phyloP scores from a whole-genome alignment of 2,797 vertebrate genomes.

The Hippopotamyrus pictus region DNA sequence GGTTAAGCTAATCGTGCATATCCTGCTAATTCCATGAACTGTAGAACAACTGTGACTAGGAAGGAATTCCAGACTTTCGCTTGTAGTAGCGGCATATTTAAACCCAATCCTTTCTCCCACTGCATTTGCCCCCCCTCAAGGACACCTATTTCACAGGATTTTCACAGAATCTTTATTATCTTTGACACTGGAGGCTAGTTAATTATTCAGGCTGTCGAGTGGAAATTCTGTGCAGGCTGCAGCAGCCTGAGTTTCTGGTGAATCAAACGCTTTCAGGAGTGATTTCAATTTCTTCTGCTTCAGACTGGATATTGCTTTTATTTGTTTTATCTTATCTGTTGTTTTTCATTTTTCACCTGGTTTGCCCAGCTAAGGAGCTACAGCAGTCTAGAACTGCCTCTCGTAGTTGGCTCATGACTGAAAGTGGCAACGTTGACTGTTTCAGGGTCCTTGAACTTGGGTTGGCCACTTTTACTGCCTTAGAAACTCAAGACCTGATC shows the following conservation, averaged over 20 bases:
- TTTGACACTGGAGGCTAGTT: slow-evolving; percentile 14
- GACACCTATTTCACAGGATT: neutral
- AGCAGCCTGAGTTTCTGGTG: neutral
- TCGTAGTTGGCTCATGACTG: neutral
- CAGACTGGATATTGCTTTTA: slow-evolving; percentile 16
- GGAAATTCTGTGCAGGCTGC: neutral
- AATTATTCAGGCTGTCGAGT: slow-evolving; percentile 18
- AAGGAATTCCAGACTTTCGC: neutral
- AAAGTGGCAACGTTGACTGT: neutral
- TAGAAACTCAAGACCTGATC: neutral
- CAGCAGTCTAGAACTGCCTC: neutral
- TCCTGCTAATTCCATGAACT: slow-evolving; percentile 19
- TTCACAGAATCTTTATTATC: neutral
- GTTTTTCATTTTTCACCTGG: neutral
- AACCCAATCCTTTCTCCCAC: neutral
- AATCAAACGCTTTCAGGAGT: neutral
- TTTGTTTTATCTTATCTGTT: slow-evolving; percentile 7
- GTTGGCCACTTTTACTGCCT: neutral
- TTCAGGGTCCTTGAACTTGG: neutral
- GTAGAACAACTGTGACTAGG: slow-evolving; percentile 2
- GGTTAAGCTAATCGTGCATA: slow-evolving; percentile 21
- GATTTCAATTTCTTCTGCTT: slow-evolving; percentile 13
- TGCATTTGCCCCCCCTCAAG: neutral
- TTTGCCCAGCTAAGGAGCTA: neutral
- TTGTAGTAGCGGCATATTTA: neutral